A percentile compares a stretch with the other conserved stretches of the same genome.
Conservation (phyloP, 2,113 vertebrate species). For the Hepsetus odoe region DNA sequence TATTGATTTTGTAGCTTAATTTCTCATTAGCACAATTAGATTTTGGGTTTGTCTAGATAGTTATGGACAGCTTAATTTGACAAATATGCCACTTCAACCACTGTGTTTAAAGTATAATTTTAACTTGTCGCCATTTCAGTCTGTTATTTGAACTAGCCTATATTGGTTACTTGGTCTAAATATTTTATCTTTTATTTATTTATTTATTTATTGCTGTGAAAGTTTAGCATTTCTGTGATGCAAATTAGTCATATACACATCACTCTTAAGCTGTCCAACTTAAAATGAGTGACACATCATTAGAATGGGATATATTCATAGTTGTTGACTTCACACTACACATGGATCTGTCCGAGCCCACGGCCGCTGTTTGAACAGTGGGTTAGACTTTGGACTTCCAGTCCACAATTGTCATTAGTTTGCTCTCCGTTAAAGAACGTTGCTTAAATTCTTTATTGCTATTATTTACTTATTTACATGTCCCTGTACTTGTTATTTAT, state of each 20-base stretch:
- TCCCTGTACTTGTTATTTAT: neutral
- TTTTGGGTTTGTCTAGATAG: too few species aligned
- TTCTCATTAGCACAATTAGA: too few species aligned
- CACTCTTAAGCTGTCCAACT: neutral
- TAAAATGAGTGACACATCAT: neutral
- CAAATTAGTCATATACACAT: neutral
- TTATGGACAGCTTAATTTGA: too few species aligned
- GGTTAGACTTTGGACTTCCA: constrained; percentile 20
- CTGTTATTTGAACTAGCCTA: too few species aligned
- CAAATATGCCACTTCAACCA: too few species aligned
- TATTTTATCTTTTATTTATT: neutral
- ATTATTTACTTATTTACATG: neutral
- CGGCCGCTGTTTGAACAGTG: constrained; percentile 14
- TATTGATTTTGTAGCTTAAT: too few species aligned
- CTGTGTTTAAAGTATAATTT: too few species aligned
- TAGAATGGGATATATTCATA: neutral
- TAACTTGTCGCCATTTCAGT: too few species aligned
- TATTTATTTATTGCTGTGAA: too few species aligned
- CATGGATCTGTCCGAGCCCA: neutral
- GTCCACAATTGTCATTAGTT: neutral
- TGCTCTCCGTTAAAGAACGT: neutral
- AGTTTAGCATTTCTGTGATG: neutral
- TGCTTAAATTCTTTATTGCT: neutral
- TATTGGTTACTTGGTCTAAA: too few species aligned
- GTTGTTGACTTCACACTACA: neutral